Conservation (phyloP, 1,140 invertebrate genomes). For the Triops cancriformis region DNA sequence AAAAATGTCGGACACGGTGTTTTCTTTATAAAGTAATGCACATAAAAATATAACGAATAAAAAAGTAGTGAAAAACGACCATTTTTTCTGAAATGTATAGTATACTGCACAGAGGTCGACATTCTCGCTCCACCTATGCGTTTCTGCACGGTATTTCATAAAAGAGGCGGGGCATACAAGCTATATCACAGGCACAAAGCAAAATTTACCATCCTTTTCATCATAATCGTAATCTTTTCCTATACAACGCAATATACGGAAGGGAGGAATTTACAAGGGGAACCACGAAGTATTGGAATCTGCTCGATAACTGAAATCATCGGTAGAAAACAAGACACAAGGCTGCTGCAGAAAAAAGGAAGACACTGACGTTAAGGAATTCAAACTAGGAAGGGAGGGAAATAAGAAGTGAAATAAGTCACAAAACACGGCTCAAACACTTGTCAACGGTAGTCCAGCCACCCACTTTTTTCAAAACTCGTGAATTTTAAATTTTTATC, state of each 20-base stretch:
- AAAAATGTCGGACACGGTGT: no score
- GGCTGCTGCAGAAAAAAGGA: background rate
- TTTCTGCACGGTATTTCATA: background rate
- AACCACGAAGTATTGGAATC: background rate
- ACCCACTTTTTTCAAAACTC: no score
- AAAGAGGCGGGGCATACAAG: conserved; percentile 1
- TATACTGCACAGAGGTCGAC: background rate
- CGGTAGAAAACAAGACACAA: background rate
- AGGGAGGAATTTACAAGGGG: no score
- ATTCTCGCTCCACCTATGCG: background rate
- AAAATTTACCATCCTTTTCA: background rate
- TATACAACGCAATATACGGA: background rate
- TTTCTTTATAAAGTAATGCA: no score
- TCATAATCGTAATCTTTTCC: background rate
- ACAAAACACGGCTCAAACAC: background rate
- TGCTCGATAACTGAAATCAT: background rate
- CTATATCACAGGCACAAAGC: conserved; percentile 13
- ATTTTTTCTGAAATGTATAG: background rate
- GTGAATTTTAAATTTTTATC: no score
- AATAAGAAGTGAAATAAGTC: background rate
- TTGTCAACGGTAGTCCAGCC: background rate
- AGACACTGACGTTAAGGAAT: background rate
- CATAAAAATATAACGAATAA: no score
- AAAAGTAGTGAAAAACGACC: no score
- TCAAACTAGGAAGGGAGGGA: background rate